These are phyloP conservation scores for Danionella dracula DNA, from an alignment of 2,797 vertebrate species.

Conservation along the genomic window DNA sequence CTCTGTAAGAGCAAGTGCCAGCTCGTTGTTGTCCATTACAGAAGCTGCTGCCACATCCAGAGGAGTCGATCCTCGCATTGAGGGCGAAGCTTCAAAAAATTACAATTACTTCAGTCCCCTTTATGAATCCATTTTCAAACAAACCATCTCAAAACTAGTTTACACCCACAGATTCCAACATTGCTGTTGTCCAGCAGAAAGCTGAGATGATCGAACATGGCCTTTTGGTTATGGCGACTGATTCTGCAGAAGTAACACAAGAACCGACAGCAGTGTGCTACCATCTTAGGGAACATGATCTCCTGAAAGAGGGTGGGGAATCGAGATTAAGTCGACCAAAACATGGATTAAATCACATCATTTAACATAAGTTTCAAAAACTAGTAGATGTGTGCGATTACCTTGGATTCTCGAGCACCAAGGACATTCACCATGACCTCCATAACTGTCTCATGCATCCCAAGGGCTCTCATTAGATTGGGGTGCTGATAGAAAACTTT, in stretches of 20 bases:
- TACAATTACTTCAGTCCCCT: background rate
- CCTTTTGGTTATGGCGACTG: conserved; percentile 91
- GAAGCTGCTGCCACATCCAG: conserved; percentile 93
- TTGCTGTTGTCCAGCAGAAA: conserved; percentile 93
- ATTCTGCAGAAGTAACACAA: conserved; percentile 96
- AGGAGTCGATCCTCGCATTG: conserved; percentile 93
- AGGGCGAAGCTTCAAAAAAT: conserved; percentile 78
- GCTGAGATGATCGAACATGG: conserved; percentile 94
- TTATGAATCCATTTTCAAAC: no score
- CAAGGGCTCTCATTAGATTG: conserved; percentile 89
- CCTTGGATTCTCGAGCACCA: conserved; percentile 87
- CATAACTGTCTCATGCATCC: conserved; percentile 97
- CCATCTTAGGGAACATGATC: conserved; percentile 94
- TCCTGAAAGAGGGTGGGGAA: conserved; percentile 64
- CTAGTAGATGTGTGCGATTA: no score
- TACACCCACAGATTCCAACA: conserved; percentile 82
- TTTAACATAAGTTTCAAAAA: no score
- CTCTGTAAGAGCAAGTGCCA: conserved; percentile 84
- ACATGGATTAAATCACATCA: no score
- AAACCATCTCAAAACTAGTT: background rate
- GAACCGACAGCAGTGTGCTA: conserved; percentile 95
- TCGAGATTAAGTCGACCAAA: no score
- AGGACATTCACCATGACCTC: conserved; percentile 97
- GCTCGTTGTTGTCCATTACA: conserved; percentile 95
- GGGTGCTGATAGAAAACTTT: conserved; percentile 98